Conservation (phyloP, 2,888 invertebrate species). For the Caenorhabditis drosophilae region DNA sequence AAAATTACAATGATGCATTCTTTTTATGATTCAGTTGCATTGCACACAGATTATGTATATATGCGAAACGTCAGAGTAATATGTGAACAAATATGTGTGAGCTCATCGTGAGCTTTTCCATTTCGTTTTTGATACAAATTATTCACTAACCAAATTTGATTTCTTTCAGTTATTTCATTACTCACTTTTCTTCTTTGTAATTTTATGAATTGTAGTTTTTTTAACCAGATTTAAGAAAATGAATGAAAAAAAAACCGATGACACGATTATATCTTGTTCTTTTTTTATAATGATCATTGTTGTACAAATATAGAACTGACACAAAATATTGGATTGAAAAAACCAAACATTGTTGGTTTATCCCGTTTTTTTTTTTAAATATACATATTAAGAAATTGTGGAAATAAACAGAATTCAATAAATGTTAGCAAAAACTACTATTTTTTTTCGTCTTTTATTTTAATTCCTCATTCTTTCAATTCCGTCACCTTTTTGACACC, state of each 20-base stretch:
- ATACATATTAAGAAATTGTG: too few relatives aligned
- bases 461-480: too few relatives aligned
- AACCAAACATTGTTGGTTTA: conserved; percentile 17
- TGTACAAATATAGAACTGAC: conserved; percentile 29
- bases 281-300: conserved; percentile 11
- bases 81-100: conserved; percentile 1
- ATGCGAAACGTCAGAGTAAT: conserved; percentile 10
- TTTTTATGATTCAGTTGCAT: conserved; percentile 37
- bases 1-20: too few relatives aligned
- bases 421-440: too few relatives aligned
- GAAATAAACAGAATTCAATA: too few relatives aligned
- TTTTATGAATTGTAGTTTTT: neutral
- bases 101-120: neutral
- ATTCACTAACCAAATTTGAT: neutral
- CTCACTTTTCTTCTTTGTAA: neutral
- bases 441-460: too few relatives aligned
- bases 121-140: neutral
- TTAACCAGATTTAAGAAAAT: too few relatives aligned
- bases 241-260: too few relatives aligned
- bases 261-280: too few relatives aligned
- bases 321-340: conserved; percentile 10
- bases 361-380: too few relatives aligned
- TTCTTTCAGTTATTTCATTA: neutral
- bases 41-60: conserved; percentile 38
- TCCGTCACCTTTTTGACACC: too few relatives aligned